These are phyloP conservation scores for Macrophya annulata DNA, from an alignment of 2,888 invertebrate species.

Conservation along the genomic window DNA sequence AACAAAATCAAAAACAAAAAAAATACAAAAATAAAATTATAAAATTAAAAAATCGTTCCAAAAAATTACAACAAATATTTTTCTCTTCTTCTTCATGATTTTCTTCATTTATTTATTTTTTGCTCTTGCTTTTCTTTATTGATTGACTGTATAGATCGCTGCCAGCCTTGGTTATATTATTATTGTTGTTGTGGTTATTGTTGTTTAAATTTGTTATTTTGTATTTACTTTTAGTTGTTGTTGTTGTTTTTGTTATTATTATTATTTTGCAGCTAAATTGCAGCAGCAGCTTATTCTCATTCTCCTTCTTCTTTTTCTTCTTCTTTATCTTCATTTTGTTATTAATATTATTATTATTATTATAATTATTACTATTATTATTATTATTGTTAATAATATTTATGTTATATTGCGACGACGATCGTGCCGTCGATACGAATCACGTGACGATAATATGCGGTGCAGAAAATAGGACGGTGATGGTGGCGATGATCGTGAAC, in stretches of 20 bases:
- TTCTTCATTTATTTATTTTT: no score
- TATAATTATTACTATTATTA: no score
- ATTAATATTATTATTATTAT: no score
- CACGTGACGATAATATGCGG: constrained; percentile 97
- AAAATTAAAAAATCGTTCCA: no score
- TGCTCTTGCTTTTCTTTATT: background rate
- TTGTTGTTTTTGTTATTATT: background rate
- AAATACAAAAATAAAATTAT: no score
- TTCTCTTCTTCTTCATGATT: no score
- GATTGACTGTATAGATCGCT: background rate
- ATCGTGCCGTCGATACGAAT: constrained; percentile 68
- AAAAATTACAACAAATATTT: no score
- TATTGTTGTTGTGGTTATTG: constrained; percentile 22
- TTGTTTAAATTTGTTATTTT: constrained; percentile 19
- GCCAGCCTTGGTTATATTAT: constrained; percentile 58
- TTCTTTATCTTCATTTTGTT: no score
- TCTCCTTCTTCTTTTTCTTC: no score
- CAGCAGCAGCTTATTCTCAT: background rate
- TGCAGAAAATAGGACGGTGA: constrained; percentile 97
- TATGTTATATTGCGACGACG: constrained; percentile 21
- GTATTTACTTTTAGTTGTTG: constrained; percentile 20
- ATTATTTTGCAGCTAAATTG: background rate
- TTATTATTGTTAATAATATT: no score
- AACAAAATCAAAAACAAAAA: no score
- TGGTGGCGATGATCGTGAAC: constrained; percentile 98